Base-by-base conservation (phyloP, 2,888 invertebrate genomes). In the Meliscaeva auricollis region DNA sequence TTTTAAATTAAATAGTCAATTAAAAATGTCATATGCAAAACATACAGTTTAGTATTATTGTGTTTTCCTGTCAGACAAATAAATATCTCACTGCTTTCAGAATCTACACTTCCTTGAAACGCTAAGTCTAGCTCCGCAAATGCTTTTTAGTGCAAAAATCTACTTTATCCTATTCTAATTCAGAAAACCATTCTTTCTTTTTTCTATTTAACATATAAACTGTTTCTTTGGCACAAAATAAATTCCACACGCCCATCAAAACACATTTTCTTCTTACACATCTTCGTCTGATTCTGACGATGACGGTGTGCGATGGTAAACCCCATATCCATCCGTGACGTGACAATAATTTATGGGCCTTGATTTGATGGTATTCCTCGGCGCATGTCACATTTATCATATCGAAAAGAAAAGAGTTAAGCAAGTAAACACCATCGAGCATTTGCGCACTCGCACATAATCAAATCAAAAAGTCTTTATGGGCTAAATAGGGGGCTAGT, bases 361-460 rank as follows among this genome's bases (percentile, higher is more conserved):
- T 87, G 82, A 87, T 87, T 87, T 82, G 74, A 58, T 66, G 46
- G 87, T 82, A 74, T 77, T 74, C 60, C 77, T 13, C 58, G 66
- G 54, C 74, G 26, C 73, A 75, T 81, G 81, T 82, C 87, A 77
- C 77, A 82, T 87, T 52, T 80, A 78, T 82, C 87, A 87, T 87
- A 87, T 74, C 77, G 76, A 64, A 74, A 66, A 84, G 69, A 83
- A 38, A 78, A 73, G 69, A 74, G 50, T 68, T 60, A 32, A 69
- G n/a, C 44, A 11, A 54, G 62, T 41, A 64, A 56, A 60, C 70
- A 54, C 41, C n/a, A n/a, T n/a, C 41, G 68, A 41, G 46, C 58
- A 58, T 66, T 32, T 32, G 64, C 35, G 30, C 64, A 48, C 50
- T 44, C 48, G 11, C 76, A 46, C 58, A 66, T 75, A 75, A 85